Base-by-base conservation (phyloP, 2,797 vertebrate species). In the Astyanax mexicanus region DNA sequence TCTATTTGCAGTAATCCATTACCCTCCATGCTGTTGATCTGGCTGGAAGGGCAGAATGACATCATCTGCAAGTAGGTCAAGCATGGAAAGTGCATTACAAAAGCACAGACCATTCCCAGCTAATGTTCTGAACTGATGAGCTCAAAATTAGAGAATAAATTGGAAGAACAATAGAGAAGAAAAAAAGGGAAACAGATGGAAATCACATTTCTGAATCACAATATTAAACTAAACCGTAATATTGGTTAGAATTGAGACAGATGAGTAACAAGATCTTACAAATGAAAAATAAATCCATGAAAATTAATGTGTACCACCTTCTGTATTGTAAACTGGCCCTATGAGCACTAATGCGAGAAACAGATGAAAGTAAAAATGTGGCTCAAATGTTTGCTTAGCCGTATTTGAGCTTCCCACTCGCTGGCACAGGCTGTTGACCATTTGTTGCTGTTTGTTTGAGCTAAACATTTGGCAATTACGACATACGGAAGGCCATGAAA, bases 361-460 rank as follows among this genome's bases (percentile, higher is more conserved):
- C 10, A 37, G 44, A 25, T 0, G 5, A 6, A 10, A 2, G 44
- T 21, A 3, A 23, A 19, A 47, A 47, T 37, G 29, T 23, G 27
- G 11, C 6, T 15, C 35, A 55, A 19, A 0, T 12, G 25, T 58
- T 70, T 67, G 23, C 23, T 55, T 25, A 27, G 11, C 29, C 19
- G 8, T 55, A 47, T 62, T 35, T 3, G 35, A 11, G 38, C 74
- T 47, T 40, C n/a, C 11, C 45, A 10, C 47, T 54, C 9, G 13
- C 12, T 61, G 38, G 54, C 32, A 19, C 15, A 32, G 13, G 69
- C 62, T 42, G 17, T 19, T 10, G 23, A 38, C 37, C 67, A 25
- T 51, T 66, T 54, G 52, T 21, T 27, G 27, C 13, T 78, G 77
- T 82, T 80, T 80, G 67, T 73, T 73, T 40, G 58, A 82, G 55